Conservation (phyloP, 2,113 vertebrate species). For the Onychostoma macrolepis region DNA sequence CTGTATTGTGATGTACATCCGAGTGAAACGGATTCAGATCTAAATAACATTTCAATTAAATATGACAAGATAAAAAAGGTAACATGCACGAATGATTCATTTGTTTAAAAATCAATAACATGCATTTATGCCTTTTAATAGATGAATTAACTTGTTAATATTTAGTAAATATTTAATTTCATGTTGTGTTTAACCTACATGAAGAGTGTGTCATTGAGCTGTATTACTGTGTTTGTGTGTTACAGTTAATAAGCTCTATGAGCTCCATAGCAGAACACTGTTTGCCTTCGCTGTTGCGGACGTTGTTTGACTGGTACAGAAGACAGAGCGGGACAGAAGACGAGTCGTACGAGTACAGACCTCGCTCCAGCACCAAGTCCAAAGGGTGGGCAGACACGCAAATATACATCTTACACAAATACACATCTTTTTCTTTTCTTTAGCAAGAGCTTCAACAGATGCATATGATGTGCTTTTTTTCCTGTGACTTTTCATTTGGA, state of each 20-base stretch:
- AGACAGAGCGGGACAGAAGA: constrained; percentile 96
- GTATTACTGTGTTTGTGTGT: constrained; percentile 37
- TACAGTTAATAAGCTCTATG: constrained; percentile 99
- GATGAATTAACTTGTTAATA: not conserved
- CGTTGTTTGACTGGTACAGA: constrained; percentile 98
- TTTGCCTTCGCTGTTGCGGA: constrained; percentile 98
- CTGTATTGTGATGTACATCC: not conserved
- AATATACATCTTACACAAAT: not conserved
- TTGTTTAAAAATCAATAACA: not conserved
- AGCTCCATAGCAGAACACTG: constrained; percentile 99
- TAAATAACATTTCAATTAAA: too few relatives aligned
- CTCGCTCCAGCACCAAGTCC: constrained; percentile 94
- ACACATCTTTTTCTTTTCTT: not conserved
- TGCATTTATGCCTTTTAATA: not conserved
- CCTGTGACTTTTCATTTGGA: not conserved
- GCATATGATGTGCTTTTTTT: not conserved
- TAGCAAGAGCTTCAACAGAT: not conserved
- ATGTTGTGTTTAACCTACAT: not conserved
- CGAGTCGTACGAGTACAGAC: constrained; percentile 94
- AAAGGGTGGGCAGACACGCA: constrained; percentile 83
- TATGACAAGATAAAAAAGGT: not conserved
- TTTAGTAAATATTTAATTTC: not conserved
- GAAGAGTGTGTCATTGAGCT: not conserved
- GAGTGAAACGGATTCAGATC: not conserved
- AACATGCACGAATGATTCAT: not conserved